These are phyloP conservation scores for Protodeltote pygarga DNA, from an alignment of 2,888 invertebrate species.

Conservation along the genomic window DNA sequence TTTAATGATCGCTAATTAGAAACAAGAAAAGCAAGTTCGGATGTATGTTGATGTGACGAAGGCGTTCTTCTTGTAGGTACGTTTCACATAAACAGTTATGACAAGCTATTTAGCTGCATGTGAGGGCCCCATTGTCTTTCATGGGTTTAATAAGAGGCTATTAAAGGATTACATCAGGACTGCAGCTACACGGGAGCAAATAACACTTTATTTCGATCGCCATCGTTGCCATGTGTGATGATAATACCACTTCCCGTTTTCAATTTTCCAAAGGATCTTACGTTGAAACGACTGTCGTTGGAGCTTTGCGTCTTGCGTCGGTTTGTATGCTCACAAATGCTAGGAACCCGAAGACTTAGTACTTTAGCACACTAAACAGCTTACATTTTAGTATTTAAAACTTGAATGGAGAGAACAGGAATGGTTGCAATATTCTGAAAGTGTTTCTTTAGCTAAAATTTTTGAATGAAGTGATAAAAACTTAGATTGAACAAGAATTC, in stretches of 20 bases:
- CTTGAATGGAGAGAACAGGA: neutral
- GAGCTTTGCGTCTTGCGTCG: no score
- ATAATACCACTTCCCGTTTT: constrained; percentile 10
- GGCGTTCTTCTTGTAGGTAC: constrained; percentile 14
- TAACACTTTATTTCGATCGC: constrained; percentile 23
- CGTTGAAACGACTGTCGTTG: neutral
- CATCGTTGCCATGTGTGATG: neutral
- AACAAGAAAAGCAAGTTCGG: neutral
- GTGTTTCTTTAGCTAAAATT: neutral
- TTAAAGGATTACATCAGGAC: constrained; percentile 25
- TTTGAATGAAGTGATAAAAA: neutral
- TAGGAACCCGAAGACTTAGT: no score
- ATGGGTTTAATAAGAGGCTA: constrained; percentile 25
- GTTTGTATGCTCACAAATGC: no score
- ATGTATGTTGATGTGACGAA: no score
- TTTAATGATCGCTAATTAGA: constrained; percentile 15
- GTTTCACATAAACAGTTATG: constrained; percentile 23
- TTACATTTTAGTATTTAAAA: neutral
- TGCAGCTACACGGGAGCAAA: constrained; percentile 28
- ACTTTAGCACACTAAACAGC: no score
- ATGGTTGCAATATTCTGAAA: neutral
- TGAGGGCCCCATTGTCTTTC: constrained; percentile 30
- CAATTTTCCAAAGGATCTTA: constrained; percentile 2
- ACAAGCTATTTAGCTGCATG: neutral
- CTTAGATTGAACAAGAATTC: no score